Percentiles rank a stretch among this genome's conserved stretches.
Conservation (phyloP, 2,113 vertebrate species). For the Mormoops blainvillei region DNA sequence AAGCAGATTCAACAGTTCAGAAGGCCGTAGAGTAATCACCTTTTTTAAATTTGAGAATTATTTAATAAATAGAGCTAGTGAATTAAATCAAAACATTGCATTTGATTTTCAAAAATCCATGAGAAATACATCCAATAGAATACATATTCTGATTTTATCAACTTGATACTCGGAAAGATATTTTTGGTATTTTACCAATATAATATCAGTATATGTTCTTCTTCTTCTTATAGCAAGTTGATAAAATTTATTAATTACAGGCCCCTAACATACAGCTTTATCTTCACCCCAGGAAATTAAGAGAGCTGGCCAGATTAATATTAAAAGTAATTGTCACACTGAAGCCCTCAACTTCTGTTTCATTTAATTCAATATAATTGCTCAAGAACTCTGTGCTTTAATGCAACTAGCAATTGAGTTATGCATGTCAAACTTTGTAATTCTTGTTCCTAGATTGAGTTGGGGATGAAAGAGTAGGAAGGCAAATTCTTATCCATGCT, state of each 20-base stretch:
- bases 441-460: not conserved
- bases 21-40: not conserved
- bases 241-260: not conserved
- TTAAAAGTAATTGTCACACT: not conserved
- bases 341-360: not conserved
- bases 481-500: not conserved
- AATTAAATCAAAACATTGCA: not conserved
- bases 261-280: not conserved
- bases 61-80: not conserved
- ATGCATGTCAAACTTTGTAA: not conserved
- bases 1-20: not conserved
- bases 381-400: not conserved
- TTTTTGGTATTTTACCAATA: slow-evolving; percentile 8
- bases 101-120: not conserved
- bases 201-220: not conserved
- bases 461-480: not conserved
- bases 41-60: not conserved
- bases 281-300: not conserved
- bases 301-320: not conserved
- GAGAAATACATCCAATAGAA: not conserved
- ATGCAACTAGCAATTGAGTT: not conserved
- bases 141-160: slow-evolving; percentile 5
- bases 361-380: not conserved
- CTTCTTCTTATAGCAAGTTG: not conserved
- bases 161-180: not conserved